Conservation (phyloP, 2,113 vertebrate genomes). For the Oenanthe oenanthe region DNA sequence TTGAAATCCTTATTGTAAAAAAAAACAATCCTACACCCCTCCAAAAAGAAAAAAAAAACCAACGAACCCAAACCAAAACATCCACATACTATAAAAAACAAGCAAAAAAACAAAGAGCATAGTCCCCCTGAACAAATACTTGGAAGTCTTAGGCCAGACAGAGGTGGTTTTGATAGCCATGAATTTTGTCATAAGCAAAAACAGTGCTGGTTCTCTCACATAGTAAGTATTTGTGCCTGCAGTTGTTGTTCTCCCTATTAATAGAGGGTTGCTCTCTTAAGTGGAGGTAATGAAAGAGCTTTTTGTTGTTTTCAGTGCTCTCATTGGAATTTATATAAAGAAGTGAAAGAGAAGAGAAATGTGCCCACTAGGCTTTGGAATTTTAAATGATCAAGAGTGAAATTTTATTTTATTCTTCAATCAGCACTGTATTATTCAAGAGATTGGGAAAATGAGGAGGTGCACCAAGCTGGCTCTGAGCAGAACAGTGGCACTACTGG, state of each 20-base stretch:
- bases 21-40: accelerated
- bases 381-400: neutral
- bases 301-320: neutral
- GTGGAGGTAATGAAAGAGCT: neutral
- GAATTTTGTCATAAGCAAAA: neutral
- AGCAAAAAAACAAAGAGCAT: neutral
- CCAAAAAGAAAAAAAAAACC: neutral
- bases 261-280: neutral
- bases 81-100: neutral
- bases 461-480: neutral
- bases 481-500: neutral
- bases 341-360: neutral
- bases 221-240: neutral
- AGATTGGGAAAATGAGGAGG: neutral
- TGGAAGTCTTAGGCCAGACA: neutral
- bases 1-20: neutral
- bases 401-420: neutral
- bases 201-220: neutral
- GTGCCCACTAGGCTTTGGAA: neutral
- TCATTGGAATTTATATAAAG: neutral
- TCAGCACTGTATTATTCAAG: neutral
- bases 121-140: neutral
- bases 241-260: neutral
- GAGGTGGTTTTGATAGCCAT: neutral
- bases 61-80: neutral